Evolutionary conservation across 2,113 vertebrate species (phyloP).

Genomic region (Conger conger): DNA sequence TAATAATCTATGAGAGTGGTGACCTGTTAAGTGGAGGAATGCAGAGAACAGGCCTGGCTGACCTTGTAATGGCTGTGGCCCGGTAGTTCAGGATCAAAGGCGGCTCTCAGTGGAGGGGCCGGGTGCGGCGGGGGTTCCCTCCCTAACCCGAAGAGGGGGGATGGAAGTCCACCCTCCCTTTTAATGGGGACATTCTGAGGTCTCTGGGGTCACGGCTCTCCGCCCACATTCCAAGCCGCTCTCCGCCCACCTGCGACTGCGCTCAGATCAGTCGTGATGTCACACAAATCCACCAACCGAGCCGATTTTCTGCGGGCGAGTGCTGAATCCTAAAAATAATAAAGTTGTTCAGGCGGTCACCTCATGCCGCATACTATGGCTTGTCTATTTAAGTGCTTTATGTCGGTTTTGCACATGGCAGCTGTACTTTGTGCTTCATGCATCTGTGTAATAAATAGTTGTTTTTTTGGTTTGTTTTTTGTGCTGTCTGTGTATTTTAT

Average conservation of each 20-base stretch:
- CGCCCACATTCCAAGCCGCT: background rate
- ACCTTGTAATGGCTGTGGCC: conserved; percentile 56
- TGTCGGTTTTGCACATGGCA: too few relatives aligned
- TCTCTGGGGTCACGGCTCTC: background rate
- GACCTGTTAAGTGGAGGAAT: conserved; percentile 70
- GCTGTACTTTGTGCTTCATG: too few relatives aligned
- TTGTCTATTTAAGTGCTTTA: too few relatives aligned
- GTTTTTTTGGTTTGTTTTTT: too few relatives aligned
- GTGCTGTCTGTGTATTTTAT: too few relatives aligned
- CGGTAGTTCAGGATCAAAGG: conserved; percentile 63
- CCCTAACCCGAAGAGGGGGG: background rate
- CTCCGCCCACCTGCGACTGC: background rate
- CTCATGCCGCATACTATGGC: too few relatives aligned
- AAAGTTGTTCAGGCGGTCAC: too few relatives aligned
- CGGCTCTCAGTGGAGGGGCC: conserved; percentile 20
- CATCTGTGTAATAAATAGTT: too few relatives aligned
- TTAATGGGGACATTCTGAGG: background rate
- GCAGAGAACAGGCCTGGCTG: conserved; percentile 46
- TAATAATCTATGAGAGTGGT: conserved; percentile 49
- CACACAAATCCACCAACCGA: background rate
- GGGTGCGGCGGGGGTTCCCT: background rate
- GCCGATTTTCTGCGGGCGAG: too few relatives aligned
- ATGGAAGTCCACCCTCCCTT: background rate
- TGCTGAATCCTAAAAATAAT: too few relatives aligned
- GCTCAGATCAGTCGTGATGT: background rate